phyloP scores from a whole-genome alignment of 53 echinoderm and acorn worm species.

The Temnopleurus reevesii region DNA sequence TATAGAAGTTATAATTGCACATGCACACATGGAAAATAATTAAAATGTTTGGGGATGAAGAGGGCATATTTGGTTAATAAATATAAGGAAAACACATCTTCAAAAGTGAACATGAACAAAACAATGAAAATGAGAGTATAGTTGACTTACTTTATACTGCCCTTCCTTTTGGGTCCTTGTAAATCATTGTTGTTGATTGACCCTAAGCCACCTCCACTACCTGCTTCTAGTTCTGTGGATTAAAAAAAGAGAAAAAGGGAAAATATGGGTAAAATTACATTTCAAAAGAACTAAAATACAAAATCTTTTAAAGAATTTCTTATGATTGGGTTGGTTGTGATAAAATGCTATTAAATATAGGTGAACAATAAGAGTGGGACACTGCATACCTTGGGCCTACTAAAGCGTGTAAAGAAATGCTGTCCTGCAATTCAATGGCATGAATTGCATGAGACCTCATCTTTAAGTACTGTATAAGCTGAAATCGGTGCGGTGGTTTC shows the following conservation, averaged over 20 bases:
- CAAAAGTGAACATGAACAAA: background rate
- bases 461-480: too few relatives aligned
- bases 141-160: slow-evolving; percentile 88
- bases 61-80: too few relatives aligned
- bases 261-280: background rate
- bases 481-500: too few relatives aligned
- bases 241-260: background rate
- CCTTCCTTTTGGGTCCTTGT: slow-evolving; percentile 88
- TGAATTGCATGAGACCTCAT: too few relatives aligned
- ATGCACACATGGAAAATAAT: too few relatives aligned
- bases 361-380: background rate
- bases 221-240: slow-evolving; percentile 42
- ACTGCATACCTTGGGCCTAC: background rate
- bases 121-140: background rate
- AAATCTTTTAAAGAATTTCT: too few relatives aligned
- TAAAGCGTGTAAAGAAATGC: background rate
- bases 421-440: too few relatives aligned
- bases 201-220: slow-evolving; percentile 3
- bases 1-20: too few relatives aligned
- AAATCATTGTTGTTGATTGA: slow-evolving; percentile 93
- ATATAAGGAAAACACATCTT: too few relatives aligned
- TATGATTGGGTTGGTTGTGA: too few relatives aligned
- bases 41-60: too few relatives aligned
- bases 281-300: background rate
- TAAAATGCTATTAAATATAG: background rate